phyloP scores from a whole-genome alignment of 2,888 invertebrate species.

The Alsophila aescularia region DNA sequence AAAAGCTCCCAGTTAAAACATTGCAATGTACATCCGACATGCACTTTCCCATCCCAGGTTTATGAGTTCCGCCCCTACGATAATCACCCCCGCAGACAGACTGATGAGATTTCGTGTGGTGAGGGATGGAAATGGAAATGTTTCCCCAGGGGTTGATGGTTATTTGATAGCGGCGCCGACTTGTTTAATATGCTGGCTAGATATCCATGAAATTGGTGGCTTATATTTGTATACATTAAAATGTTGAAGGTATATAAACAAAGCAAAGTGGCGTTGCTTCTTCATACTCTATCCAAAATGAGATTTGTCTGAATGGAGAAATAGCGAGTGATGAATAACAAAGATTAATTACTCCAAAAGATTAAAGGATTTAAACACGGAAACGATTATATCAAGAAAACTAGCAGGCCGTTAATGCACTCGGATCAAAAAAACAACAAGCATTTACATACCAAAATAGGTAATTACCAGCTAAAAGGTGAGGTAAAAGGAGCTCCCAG shows the following conservation, averaged over 20 bases:
- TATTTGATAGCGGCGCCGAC: slow-evolving; percentile 27
- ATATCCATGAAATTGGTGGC: background rate
- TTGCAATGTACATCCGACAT: slow-evolving; percentile 27
- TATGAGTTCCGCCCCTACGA: slow-evolving; percentile 35
- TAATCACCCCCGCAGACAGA: slow-evolving; percentile 46
- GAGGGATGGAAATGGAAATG: slow-evolving; percentile 19
- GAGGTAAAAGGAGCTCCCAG: slow-evolving; percentile 25
- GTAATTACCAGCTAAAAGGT: slow-evolving; percentile 24
- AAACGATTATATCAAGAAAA: slow-evolving; percentile 12
- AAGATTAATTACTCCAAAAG: background rate
- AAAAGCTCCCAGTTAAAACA: slow-evolving; percentile 14
- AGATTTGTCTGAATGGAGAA: too few species aligned
- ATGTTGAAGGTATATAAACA: too few species aligned
- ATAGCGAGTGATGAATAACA: background rate
- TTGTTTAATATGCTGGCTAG: slow-evolving; percentile 13
- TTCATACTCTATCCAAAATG: too few species aligned
- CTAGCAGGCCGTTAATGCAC: slow-evolving; percentile 12
- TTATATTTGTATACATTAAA: background rate
- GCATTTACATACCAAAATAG: slow-evolving; percentile 24
- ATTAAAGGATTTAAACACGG: slow-evolving; percentile 17
- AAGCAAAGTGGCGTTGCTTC: too few species aligned
- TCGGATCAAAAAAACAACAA: slow-evolving; percentile 9
- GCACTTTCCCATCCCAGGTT: slow-evolving; percentile 20
- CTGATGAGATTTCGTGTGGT: slow-evolving; percentile 48
- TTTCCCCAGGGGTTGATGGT: slow-evolving; percentile 31